Base-by-base conservation (phyloP, 2,797 vertebrate genomes). In the Acanthiza pusilla region DNA sequence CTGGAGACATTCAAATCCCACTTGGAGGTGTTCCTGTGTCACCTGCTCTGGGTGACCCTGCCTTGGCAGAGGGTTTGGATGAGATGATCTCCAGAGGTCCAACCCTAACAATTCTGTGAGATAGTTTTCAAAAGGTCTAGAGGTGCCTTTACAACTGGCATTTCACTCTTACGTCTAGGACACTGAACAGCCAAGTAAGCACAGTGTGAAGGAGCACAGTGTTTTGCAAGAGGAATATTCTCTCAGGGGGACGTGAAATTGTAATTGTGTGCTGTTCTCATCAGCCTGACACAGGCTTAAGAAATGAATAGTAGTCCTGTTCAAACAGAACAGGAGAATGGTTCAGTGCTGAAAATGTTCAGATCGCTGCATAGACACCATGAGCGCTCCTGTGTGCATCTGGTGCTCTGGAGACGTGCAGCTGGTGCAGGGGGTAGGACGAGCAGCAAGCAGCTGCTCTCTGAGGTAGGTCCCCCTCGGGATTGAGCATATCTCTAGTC, bases 381-480 rank as follows among this genome's bases (percentile, higher is more conserved):
- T 77, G 84, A 92, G 76, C 85, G 29, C n/a, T 81, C 55, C 67
- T 58, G 45, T 23, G 62, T 58, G 34, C 19, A 32, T 70, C 90
- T 96, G 95, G 92, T 97, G 85, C 84, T 93, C 84, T 5, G 9
- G 93, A 94, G 96, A 87, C 58, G 63, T 84, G 84, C 94, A 95
- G 92, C 95, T 97, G 94, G 95, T 94, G 60, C 86, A 94, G 62
- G 82, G 89, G 62, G 38, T 29, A 83, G 71, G 60, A 91, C 0
- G 8, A 94, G 78, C 83, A 74, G 80, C 76, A 78, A 95, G 91
- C 96, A 96, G 93, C 92, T 97, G 95, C 92, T 96, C 92, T 97
- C 91, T 9, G 50, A 96, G 95, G 94, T 88, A 83, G 0, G 0
- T 48, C 85, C 90, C 96, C 80, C 62, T 70, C 2, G 25, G 68